Conservation (phyloP, 92 coral and sea anemone genomes). For the Paramuricea clavata region DNA sequence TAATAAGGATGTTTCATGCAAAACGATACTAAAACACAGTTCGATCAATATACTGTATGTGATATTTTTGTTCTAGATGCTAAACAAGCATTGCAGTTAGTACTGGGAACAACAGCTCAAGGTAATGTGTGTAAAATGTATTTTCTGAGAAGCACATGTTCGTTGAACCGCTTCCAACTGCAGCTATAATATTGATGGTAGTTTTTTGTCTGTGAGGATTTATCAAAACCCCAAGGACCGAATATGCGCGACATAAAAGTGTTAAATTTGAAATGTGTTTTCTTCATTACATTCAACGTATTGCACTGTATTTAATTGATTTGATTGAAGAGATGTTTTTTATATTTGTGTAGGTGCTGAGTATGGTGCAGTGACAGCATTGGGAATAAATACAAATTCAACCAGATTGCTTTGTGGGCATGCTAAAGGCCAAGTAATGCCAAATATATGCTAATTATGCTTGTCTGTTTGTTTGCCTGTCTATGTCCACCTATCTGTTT, state of each 20-base stretch:
- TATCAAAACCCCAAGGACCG: no score
- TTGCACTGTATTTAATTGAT: background rate
- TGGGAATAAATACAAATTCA: conserved; percentile 92
- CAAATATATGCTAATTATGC: background rate
- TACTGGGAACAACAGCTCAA: conserved; percentile 87
- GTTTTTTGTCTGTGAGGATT: no score
- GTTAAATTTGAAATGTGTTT: no score
- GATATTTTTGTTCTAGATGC: conserved; percentile 69
- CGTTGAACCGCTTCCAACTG: no score
- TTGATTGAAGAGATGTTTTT: background rate
- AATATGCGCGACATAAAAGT: no score
- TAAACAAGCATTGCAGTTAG: conserved; percentile 85
- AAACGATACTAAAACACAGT: background rate
- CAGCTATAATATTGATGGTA: no score
- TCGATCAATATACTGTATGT: background rate
- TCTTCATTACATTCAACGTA: no score
- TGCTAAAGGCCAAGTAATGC: conserved; percentile 90
- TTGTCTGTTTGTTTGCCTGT: no score
- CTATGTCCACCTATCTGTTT: no score
- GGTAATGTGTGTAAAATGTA: conserved; percentile 59
- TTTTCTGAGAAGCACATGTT: background rate
- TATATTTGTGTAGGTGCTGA: conserved; percentile 77
- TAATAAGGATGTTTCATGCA: background rate
- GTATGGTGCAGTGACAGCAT: conserved; percentile 96
- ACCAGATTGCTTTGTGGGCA: conserved; percentile 94